phyloP scores from a whole-genome alignment of 2,888 invertebrate species.

The Pardosa pseudoannulata region DNA sequence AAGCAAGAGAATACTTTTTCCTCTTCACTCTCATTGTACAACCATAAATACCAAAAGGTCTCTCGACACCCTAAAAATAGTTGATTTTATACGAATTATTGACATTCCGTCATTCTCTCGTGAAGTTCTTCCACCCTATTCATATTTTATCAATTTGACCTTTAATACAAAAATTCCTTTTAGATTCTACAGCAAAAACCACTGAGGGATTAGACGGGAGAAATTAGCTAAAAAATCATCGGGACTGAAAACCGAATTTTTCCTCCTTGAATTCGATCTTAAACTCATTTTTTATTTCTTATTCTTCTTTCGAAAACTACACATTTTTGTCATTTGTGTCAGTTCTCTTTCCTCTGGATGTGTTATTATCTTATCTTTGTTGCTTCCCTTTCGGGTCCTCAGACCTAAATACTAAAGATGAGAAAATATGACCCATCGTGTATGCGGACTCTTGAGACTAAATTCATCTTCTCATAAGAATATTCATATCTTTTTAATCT shows the following conservation, averaged over 20 bases:
- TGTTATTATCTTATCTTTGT: slow-evolving; percentile 30
- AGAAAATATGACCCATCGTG: too few relatives aligned
- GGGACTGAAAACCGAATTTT: slow-evolving; percentile 50
- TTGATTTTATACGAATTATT: background rate
- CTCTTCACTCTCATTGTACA: too few relatives aligned
- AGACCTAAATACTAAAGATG: too few relatives aligned
- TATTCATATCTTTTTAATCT: too few relatives aligned
- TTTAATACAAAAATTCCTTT: slow-evolving; percentile 60
- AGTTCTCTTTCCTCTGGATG: slow-evolving; percentile 17
- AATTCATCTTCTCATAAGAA: too few relatives aligned
- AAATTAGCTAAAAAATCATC: slow-evolving; percentile 56
- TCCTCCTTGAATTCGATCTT: background rate
- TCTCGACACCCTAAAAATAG: too few relatives aligned
- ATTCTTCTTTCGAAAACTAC: slow-evolving; percentile 13
- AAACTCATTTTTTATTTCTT: background rate
- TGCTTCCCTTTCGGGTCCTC: background rate
- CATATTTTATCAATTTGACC: slow-evolving; percentile 39
- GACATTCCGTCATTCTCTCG: background rate
- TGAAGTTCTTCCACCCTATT: slow-evolving; percentile 15
- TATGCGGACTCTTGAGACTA: too few relatives aligned
- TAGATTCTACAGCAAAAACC: slow-evolving; percentile 30
- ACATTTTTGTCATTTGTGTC: slow-evolving; percentile 39
- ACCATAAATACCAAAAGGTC: too few relatives aligned
- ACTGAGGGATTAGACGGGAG: slow-evolving; percentile 43
- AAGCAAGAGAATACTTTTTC: too few relatives aligned